Base-by-base conservation (phyloP, 2,797 vertebrate species). In the Buphagus erythrorhynchus region DNA sequence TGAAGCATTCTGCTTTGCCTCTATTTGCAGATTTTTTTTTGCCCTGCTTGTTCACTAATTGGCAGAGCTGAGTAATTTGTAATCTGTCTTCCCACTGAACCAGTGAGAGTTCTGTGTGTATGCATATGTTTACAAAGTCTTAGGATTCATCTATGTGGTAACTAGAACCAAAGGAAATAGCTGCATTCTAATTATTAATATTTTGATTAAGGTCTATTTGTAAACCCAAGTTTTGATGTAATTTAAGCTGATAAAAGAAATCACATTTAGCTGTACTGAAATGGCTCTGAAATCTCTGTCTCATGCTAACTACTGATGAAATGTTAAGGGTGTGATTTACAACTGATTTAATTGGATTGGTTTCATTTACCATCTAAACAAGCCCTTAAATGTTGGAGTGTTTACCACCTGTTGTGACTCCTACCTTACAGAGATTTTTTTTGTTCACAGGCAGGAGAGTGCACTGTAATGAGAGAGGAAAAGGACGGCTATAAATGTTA, bases 401-500 rank as follows among this genome's bases (percentile, higher is more conserved):
- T 90, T 96, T 95, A 88, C 95, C 95, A 95, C 95, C 96, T 93
- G 92, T 96, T 96, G 93, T 95, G 95, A 95, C 87, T 94, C 61
- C 76, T 95, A 95, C 93, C 87, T 95, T 88, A 73, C 73, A 80
- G 72, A 92, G 65, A 83, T 86, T 81, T 94, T 94, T 93, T 94
- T 91, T 96, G 78, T 92, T 94, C 78, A 21, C 49, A 69, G 85
- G 75, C 81, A 52, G 69, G 45, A 90, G 72, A 25, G 31, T 73
- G 69, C 48, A 14, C 43, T 86, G 13, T 86, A 94, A 78, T 35
- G 85, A 94, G 55, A 45, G 43, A 66, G 36, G 46, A 48, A 78
- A 91, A 90, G 13, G 6, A 83, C 17, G 24, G 19, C 59, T 86
- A 38, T 45, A 90, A 93, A 91, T 49, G 69, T 57, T 55, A 22